Base-by-base conservation (phyloP, 2,888 invertebrate genomes). In the Cordylochernes scorpioides region DNA sequence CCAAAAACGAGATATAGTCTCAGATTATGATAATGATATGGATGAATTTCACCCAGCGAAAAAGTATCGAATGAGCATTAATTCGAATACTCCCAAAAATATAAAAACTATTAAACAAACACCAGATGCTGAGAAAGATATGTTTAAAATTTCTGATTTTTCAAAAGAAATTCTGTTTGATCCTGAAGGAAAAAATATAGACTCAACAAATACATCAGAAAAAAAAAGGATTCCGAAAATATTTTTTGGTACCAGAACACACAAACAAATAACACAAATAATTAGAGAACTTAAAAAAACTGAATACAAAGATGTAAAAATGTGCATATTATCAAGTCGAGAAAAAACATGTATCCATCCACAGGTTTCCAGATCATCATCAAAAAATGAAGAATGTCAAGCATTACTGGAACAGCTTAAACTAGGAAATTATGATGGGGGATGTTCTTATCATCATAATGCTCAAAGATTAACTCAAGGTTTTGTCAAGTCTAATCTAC, bases 221-320 rank as follows among this genome's bases (percentile, higher is more conserved):
- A n/a, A n/a, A n/a, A n/a, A n/a, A n/a, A 4, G 4, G 10, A n/a
- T 31, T 5, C 61, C 63, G 0, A 78, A 73, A 55, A 82, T 91
- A 41, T 37, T 31, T n/a, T 37, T 37, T 30, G 71, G 72, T 4
- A 70, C 74, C 1, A 50, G 77, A 28, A 77, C 77, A 0, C 77
- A 77, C 49, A 70, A 68, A 38, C 77, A 77, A 46, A 62, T 77
- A 24, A 60, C 64, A 28, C 75, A 77, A 49, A 67, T 75, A n/a
- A 60, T 71, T 4, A 61, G 62, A 39, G 75, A 78, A 53, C 60
- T 74, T 28, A 57, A 55, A 4, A 62, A 65, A 45, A 72, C 74
- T 0, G 64, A 68, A 15, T 94, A 91, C 88, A 94, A 50, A 62
- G 94, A 52, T 97, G 94, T 51, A 73, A 94, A 39, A 73, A 97